Evolutionary conservation across 1,140 invertebrate genomes (phyloP), one percentile per base, ranked within the genome.

Genomic region (Drosophila malerkotliana): DNA sequence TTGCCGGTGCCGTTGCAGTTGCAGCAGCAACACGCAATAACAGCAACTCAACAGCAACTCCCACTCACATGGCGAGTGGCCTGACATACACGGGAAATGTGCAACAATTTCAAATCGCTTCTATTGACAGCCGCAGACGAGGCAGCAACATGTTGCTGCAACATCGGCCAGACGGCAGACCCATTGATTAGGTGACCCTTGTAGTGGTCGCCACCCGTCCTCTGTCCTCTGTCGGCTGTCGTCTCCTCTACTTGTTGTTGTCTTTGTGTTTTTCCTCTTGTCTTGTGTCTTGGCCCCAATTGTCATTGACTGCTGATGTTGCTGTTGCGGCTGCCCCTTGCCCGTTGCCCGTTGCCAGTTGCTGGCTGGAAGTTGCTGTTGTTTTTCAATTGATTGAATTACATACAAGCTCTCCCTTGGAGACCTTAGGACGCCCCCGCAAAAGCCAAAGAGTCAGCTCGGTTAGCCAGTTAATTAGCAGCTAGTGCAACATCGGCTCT

Each of bases 141-240:
- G 45, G n/a, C 71, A 7, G 45, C 72, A 76, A 53, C 80, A 83
- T 78, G 73, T 81, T 77, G 71, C 79, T 32, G 68, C 69, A 82
- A 62, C 79, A 58, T 48, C 51, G 54, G 34, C 30, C 39, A 76
- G 72, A 83, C 77, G 39, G 37, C 39, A 76, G 72, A 83, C 77
- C 82, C 81, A 87, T 85, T 85, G 82, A 85, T 85, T 85, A 82
- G 82, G 82, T 85, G 82, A 85, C 82, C 82, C 82, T 85, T 85
- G 82, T 87, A 81, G 82, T 80, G 77, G 82, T 61, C 41, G 52
- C 55, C 44, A 15, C 75, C n/a, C 7, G 41, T 37, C 12, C 34
- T 37, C 9, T 44, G 41, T 44, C 54, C 34, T 49, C 49, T 34
- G 32, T 44, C 54, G 41, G 48, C 49, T 34, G 32, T 32, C 34